phyloP scores from a whole-genome alignment of 2,888 invertebrate genomes.

The Polymixis flavicincta region DNA sequence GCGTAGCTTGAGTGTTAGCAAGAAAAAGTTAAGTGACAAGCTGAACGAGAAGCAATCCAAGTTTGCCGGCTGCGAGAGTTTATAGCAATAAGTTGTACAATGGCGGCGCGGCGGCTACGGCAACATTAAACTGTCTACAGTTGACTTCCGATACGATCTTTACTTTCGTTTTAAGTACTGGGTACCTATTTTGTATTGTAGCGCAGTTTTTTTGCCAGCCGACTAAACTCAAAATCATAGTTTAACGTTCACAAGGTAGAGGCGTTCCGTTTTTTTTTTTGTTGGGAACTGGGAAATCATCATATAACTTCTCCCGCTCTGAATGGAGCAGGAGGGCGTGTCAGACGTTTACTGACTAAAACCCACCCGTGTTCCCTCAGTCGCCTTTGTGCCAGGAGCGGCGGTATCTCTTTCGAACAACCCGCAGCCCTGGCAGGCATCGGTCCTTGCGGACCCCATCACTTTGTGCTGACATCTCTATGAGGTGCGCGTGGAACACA shows the following conservation, averaged over 20 bases:
- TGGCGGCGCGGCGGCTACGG: neutral
- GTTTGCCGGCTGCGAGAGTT: constrained; percentile 40
- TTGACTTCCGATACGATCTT: constrained; percentile 19
- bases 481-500: too few species aligned
- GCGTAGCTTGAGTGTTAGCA: constrained; percentile 33
- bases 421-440: too few species aligned
- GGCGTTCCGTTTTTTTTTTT: too few species aligned
- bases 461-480: too few species aligned
- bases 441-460: too few species aligned
- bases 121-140: neutral
- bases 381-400: too few species aligned
- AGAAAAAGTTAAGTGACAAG: constrained; percentile 55
- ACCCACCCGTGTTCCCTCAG: too few species aligned
- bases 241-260: neutral
- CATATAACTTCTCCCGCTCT: too few species aligned
- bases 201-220: neutral
- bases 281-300: too few species aligned
- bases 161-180: constrained; percentile 4
- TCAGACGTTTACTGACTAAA: too few species aligned
- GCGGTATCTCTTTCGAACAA: too few species aligned
- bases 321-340: too few species aligned
- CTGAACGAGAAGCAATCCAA: constrained; percentile 58
- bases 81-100: constrained; percentile 52
- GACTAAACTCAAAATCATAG: neutral
- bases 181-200: neutral